Conservation (phyloP, 37 sponge, comb jelly and placozoan genomes). For the Agelas oroides region DNA sequence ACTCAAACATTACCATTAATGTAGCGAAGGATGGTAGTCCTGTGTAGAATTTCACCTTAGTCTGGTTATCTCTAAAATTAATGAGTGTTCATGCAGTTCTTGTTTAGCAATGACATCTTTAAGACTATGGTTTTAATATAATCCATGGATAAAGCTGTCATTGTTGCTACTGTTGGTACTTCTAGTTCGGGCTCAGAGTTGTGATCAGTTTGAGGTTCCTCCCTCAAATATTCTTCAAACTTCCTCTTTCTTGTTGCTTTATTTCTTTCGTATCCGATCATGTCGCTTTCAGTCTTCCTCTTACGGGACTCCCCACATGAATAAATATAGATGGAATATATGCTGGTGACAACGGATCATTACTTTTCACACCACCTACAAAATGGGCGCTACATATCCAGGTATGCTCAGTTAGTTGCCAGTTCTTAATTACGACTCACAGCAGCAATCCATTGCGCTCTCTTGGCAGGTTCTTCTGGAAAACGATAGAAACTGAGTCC, state of each 20-base stretch:
- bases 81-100: no score
- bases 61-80: not conserved
- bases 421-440: constrained; percentile 37
- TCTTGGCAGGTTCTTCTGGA: constrained; percentile 35
- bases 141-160: no score
- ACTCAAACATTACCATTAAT: no score
- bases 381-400: constrained; percentile 66
- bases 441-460: constrained; percentile 58
- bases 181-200: no score
- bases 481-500: constrained; percentile 50
- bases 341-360: no score
- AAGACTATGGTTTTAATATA: no score
- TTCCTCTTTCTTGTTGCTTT: not conserved
- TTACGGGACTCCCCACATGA: no score
- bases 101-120: no score
- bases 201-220: not conserved
- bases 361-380: constrained; percentile 50
- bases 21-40: constrained; percentile 24
- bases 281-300: not conserved
- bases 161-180: not conserved
- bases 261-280: not conserved
- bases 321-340: constrained; percentile 68
- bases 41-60: no score
- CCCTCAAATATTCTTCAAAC: no score
- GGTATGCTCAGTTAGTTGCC: constrained; percentile 48